Evolutionary conservation across 2,113 vertebrate species (phyloP).

Genomic region (Colinus virginianus): DNA sequence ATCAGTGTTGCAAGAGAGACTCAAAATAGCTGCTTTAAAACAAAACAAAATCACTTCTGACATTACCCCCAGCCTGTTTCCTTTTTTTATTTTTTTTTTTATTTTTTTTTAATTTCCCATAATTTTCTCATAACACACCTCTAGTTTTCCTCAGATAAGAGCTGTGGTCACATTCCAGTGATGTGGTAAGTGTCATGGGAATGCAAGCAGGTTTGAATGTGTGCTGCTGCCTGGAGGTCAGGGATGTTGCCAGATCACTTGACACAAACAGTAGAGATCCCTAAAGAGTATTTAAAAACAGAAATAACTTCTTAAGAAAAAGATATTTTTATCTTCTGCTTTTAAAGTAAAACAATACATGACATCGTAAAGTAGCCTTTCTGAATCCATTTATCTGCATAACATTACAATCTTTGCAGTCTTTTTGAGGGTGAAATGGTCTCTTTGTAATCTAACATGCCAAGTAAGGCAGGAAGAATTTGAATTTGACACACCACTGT

Average conservation of each 20-base stretch:
- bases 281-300: conserved; percentile 7
- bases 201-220: not conserved
- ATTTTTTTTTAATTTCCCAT: not conserved
- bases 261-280: not conserved
- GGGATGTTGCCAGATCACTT: not conserved
- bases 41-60: conserved; percentile 27
- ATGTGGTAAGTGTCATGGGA: not conserved
- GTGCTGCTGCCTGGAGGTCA: not conserved
- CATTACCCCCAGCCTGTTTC: not conserved
- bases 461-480: not conserved
- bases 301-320: not conserved
- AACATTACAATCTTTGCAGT: not conserved
- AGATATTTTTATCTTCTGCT: conserved; percentile 35
- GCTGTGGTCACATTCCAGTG: rapidly evolving
- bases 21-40: conserved; percentile 57
- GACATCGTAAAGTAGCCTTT: not conserved
- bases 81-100: not conserved
- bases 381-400: not conserved
- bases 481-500: not conserved
- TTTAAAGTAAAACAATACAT: conserved; percentile 16
- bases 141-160: conserved; percentile 1
- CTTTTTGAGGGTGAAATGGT: not conserved
- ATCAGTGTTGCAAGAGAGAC: conserved; percentile 3
- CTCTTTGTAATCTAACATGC: not conserved
- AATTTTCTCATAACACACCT: conserved; percentile 7